Evolutionary conservation across 2,888 invertebrate genomes (phyloP).

Genomic region (Drosophila subquinaria): DNA sequence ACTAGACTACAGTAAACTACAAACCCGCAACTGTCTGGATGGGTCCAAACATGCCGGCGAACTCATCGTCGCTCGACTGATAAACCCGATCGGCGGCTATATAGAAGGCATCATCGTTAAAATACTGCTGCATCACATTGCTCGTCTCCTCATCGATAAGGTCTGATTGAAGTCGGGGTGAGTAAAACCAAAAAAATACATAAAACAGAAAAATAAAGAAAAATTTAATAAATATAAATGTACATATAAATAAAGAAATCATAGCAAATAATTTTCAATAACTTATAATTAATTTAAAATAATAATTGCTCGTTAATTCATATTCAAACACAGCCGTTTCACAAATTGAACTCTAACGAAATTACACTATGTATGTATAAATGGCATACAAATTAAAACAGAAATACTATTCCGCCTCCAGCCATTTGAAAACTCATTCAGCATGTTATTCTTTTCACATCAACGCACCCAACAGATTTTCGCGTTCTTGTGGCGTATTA

Average conservation of each 20-base stretch:
- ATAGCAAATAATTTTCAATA: not conserved
- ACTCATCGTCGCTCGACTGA: constrained; percentile 84
- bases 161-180: constrained; percentile 61
- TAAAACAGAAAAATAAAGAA: constrained; percentile 22
- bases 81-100: constrained; percentile 85
- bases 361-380: not conserved
- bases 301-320: not conserved
- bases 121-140: constrained; percentile 84
- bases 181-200: constrained; percentile 36
- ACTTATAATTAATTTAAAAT: constrained; percentile 1
- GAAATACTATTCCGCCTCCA: not conserved
- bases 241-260: constrained; percentile 8
- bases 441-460: constrained; percentile 6
- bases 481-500: constrained; percentile 2
- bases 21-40: constrained; percentile 85
- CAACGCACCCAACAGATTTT: constrained; percentile 14
- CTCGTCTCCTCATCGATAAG: constrained; percentile 83
- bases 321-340: not conserved
- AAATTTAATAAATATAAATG: not conserved
- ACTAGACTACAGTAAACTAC: constrained; percentile 50
- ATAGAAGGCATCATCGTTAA: constrained; percentile 85
- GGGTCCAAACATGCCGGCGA: constrained; percentile 85
- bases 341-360: not conserved
- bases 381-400: not conserved
- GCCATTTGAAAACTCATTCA: not conserved